phyloP scores from a whole-genome alignment of 2,797 vertebrate genomes.

The Fringilla coelebs region DNA sequence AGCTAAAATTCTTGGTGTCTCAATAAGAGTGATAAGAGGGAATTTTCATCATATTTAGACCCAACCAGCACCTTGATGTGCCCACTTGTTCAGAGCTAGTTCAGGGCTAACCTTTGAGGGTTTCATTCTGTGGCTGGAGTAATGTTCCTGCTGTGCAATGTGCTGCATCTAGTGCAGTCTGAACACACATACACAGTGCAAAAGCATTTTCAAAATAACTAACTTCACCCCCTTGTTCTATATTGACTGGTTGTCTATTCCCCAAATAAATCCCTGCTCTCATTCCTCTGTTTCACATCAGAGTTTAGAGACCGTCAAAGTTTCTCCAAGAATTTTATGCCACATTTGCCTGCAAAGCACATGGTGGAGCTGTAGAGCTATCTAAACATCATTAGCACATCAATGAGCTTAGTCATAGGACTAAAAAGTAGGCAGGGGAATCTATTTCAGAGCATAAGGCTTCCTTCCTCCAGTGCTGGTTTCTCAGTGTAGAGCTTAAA shows the following conservation, averaged over 20 bases:
- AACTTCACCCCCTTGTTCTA: background rate
- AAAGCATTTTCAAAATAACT: background rate
- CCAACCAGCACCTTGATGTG: background rate
- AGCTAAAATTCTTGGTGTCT: background rate
- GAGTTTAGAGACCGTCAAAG: background rate
- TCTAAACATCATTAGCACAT: background rate
- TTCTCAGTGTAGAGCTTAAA: background rate
- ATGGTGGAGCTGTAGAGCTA: constrained; percentile 33
- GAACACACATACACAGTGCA: background rate
- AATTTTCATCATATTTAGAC: background rate
- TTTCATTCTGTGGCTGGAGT: background rate
- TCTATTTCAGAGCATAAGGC: background rate
- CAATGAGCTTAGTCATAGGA: background rate
- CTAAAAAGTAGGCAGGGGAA: background rate
- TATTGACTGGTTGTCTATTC: background rate
- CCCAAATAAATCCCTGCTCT: background rate
- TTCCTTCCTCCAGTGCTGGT: background rate
- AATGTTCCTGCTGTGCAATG: background rate
- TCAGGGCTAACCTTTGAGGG: background rate
- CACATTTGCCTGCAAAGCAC: background rate
- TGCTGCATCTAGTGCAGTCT: background rate
- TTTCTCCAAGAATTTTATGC: background rate
- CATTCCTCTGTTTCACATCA: background rate
- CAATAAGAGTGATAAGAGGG: background rate
- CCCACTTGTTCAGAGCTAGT: background rate